phyloP scores from a whole-genome alignment of 2,888 invertebrate genomes.

The Allygus modestus region DNA sequence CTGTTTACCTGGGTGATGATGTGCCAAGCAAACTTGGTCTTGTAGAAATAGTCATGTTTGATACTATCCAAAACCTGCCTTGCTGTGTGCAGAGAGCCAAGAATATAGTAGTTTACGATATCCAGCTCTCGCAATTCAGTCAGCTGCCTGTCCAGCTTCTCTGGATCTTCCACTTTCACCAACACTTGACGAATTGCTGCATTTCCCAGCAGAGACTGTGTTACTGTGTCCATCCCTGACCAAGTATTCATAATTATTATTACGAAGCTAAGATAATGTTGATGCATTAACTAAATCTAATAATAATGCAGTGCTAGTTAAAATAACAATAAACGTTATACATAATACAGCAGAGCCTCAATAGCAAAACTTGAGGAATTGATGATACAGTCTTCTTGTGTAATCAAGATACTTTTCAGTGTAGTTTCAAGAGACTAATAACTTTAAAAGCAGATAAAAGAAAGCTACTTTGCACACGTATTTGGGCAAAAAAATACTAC shows the following conservation, averaged over 20 bases:
- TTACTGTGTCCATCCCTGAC: not conserved
- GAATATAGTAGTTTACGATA: constrained; percentile 92
- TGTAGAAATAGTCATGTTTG: constrained; percentile 11
- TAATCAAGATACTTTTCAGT: no score
- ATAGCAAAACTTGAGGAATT: no score
- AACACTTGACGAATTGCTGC: constrained; percentile 90
- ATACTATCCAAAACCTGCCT: constrained; percentile 61
- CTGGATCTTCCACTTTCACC: constrained; percentile 79
- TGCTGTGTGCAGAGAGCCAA: constrained; percentile 83
- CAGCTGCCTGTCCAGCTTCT: constrained; percentile 83
- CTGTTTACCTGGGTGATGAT: constrained; percentile 81
- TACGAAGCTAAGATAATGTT: not conserved
- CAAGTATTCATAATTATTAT: not conserved
- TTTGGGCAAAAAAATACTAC: no score
- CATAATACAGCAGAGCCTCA: no score
- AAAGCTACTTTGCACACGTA: no score
- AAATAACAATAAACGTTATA: no score
- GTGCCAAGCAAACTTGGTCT: constrained; percentile 89
- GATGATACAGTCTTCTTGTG: no score
- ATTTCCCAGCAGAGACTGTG: not conserved
- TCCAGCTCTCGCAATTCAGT: constrained; percentile 86
- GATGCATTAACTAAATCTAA: no score
- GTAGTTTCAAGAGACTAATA: no score
- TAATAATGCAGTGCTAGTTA: no score
- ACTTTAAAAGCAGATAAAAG: no score